phyloP scores from a whole-genome alignment of 1,140 invertebrate genomes.

The Brachionus rubens region DNA sequence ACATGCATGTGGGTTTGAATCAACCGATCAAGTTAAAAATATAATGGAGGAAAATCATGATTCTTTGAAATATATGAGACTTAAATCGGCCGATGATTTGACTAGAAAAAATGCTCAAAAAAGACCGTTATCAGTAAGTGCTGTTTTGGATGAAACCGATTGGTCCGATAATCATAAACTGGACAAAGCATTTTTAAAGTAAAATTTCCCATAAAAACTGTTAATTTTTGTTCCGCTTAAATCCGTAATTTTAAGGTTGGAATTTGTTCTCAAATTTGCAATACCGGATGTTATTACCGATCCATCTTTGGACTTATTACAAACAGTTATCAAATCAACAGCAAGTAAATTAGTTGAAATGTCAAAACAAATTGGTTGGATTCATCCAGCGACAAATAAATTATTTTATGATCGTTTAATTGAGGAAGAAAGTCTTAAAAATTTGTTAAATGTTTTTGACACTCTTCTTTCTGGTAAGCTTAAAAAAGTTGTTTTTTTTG shows the following conservation, averaged over 20 bases:
- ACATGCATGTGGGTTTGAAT: background rate
- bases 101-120: background rate
- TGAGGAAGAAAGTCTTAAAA: conserved; percentile 52
- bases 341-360: conserved; percentile 54
- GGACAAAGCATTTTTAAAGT: conserved; percentile 10
- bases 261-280: conserved; percentile 56
- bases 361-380: conserved; percentile 8
- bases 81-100: conserved; percentile 38
- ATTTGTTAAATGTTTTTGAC: conserved; percentile 52
- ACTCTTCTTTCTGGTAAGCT: conserved; percentile 54
- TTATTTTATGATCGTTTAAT: conserved; percentile 52
- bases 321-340: conserved; percentile 53
- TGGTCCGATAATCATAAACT: conserved; percentile 15
- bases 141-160: conserved; percentile 2
- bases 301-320: conserved; percentile 54
- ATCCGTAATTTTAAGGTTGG: conserved; percentile 53
- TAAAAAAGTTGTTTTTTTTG: background rate
- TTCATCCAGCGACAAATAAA: conserved; percentile 49
- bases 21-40: background rate
- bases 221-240: too few relatives aligned
- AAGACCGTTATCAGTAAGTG: conserved; percentile 30
- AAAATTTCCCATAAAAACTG: conserved; percentile 22
- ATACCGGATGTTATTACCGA: conserved; percentile 58
- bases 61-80: conserved; percentile 1
- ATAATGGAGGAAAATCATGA: background rate